Conservation (phyloP, 2,888 invertebrate species). For the Branchipolynoe longqiensis region DNA sequence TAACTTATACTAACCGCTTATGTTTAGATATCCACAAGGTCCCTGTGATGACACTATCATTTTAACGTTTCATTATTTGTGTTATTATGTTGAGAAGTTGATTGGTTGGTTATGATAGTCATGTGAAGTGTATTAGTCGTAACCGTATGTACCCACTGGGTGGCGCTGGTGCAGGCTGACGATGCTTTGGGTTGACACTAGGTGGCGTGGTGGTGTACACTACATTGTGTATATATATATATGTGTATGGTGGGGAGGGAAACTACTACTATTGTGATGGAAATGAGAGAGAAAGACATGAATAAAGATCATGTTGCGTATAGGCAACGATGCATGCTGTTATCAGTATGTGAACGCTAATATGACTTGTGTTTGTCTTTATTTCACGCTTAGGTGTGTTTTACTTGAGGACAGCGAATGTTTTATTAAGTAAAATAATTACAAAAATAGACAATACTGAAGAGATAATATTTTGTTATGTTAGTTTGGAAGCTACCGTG, state of each 20-base stretch:
- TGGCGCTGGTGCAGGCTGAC: constrained; percentile 3
- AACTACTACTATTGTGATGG: neutral
- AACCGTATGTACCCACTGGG: neutral
- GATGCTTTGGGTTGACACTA: neutral
- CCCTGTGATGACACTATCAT: neutral
- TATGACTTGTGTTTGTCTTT: no score
- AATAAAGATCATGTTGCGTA: constrained; percentile 37
- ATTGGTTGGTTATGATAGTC: neutral
- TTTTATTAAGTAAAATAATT: no score
- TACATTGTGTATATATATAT: neutral
- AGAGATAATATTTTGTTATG: no score
- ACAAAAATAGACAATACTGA: no score
- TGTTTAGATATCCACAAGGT: neutral
- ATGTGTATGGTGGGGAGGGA: neutral
- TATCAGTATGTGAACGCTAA: constrained; percentile 32
- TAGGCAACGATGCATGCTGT: neutral
- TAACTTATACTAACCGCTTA: no score
- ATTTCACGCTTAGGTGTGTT: no score
- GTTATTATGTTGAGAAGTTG: neutral
- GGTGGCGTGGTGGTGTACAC: constrained; percentile 1
- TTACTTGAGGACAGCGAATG: no score
- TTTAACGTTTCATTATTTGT: neutral
- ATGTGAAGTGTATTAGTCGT: neutral
- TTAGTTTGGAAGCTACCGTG: no score
- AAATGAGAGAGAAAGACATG: neutral